Base-by-base conservation (phyloP, 2,888 invertebrate species). In the Chymomyza amoena region DNA sequence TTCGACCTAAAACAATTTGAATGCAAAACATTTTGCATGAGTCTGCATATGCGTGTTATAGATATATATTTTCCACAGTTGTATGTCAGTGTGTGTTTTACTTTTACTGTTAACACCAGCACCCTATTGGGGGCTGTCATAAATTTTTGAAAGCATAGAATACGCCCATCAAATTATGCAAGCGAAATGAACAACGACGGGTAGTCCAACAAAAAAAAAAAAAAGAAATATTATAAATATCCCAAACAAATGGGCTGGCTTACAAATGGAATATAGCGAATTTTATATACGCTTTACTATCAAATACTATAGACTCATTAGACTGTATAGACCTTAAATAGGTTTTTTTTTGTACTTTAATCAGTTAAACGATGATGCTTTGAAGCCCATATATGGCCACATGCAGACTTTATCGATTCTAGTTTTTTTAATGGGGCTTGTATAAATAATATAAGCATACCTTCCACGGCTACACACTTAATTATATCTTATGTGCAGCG, bases 101-200 rank as follows among this genome's bases (percentile, higher is more conserved):
- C n/a, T n/a, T 6, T 59, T 51, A 64, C 64, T n/a, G 66, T 64
- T 36, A 57, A 63, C 57, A 32, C 16, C 39, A 50, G 59, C 45
- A 61, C 65, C 61, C 61, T 65, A 75, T 68, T 70, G 18, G 57
- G 69, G 67, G 70, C 70, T 57, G 69, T 69, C 80, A 84, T 83
- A 82, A 84, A 84, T 80, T 84, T 45, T 61, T 76, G 70, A 65
- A 62, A 62, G 70, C 76, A 69, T 56, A 70, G 56, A 69, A 78
- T 77, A 84, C 83, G 81, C 85, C 83, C 78, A 59, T 64, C 61
- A 76, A 76, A 83, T 81, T 83, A 79, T 67, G 61, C 64, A 39
- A 28, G 28, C 56, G 60, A 54, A 57, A 65, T 50, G 57, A 65
- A 64, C 32, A 54, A 61, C 32, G 54, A 51, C 56, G 56, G n/a